Evolutionary conservation across 2,888 invertebrate species (phyloP).

Genomic region (Cinara cedri): DNA sequence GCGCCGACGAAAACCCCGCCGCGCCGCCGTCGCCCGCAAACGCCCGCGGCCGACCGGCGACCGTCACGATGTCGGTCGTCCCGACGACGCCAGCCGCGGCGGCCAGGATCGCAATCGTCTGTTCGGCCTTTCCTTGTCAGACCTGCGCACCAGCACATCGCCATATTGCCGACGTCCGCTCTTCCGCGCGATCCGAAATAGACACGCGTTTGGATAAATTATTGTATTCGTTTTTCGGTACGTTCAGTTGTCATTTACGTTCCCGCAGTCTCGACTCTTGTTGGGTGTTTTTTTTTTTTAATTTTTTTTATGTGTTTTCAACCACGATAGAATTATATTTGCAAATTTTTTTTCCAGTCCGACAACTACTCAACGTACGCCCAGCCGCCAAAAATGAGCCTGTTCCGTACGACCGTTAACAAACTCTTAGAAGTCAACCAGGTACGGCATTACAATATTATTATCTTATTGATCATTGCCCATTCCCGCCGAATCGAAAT

Average conservation of each 20-base stretch:
- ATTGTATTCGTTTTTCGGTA: constrained; percentile 1
- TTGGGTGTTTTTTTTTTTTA: not conserved
- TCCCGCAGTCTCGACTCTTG: not conserved
- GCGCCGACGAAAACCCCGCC: not conserved
- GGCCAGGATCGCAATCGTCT: no score
- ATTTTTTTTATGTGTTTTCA: not conserved
- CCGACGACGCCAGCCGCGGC: not conserved
- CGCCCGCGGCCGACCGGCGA: not conserved
- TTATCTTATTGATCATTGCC: no score
- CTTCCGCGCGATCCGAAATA: not conserved
- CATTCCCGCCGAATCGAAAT: no score
- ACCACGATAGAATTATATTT: no score
- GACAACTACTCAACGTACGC: not conserved
- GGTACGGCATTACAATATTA: constrained; percentile 57
- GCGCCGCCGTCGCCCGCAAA: not conserved
- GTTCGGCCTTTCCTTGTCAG: constrained; percentile 39
- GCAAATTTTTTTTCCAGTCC: constrained; percentile 4
- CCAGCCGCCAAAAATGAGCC: constrained; percentile 67
- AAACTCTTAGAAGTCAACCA: constrained; percentile 70
- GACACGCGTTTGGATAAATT: not conserved
- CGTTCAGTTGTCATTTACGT: not conserved
- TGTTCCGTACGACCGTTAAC: constrained; percentile 71
- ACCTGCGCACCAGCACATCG: not conserved
- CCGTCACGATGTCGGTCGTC: not conserved
- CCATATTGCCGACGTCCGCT: constrained; percentile 1